Conservation (phyloP, 2,113 vertebrate genomes). For the Pollimyrus isidori region DNA sequence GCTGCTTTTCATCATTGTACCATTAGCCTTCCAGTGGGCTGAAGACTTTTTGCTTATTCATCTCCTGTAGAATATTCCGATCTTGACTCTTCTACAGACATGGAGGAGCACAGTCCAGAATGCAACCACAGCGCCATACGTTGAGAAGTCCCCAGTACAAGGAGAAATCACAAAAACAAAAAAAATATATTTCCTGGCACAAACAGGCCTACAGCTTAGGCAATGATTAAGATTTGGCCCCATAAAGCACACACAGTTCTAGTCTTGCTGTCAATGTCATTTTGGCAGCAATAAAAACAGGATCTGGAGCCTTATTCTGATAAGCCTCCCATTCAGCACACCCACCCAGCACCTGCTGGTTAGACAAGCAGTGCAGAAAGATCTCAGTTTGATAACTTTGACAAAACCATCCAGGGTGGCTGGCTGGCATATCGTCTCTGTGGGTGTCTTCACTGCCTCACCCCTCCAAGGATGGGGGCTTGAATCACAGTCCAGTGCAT, state of each 20-base stretch:
- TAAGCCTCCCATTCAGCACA: neutral
- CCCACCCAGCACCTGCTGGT: slow-evolving; percentile 10
- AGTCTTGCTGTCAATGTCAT: neutral
- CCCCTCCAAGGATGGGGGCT: neutral
- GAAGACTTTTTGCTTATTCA: too few species aligned
- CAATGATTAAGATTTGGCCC: neutral
- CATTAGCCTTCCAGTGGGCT: neutral
- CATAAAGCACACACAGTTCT: neutral
- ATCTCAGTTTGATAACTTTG: neutral
- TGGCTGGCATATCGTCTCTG: neutral
- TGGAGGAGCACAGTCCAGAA: neutral
- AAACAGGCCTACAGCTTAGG: neutral
- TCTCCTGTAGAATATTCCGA: neutral
- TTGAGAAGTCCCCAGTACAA: neutral
- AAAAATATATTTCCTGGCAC: neutral
- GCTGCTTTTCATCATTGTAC: neutral
- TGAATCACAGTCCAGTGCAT: neutral
- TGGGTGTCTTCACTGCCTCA: neutral
- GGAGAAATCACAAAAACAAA: neutral
- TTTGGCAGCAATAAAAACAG: neutral
- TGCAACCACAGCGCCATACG: neutral
- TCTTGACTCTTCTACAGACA: neutral
- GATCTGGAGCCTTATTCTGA: slow-evolving; percentile 10
- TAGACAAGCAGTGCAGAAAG: neutral
- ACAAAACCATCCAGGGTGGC: neutral